Percentiles rank a stretch among this genome's conserved stretches.
Evolutionary conservation across 2,888 invertebrate species (phyloP).

Genomic region (Ichneumoninae sp.): DNA sequence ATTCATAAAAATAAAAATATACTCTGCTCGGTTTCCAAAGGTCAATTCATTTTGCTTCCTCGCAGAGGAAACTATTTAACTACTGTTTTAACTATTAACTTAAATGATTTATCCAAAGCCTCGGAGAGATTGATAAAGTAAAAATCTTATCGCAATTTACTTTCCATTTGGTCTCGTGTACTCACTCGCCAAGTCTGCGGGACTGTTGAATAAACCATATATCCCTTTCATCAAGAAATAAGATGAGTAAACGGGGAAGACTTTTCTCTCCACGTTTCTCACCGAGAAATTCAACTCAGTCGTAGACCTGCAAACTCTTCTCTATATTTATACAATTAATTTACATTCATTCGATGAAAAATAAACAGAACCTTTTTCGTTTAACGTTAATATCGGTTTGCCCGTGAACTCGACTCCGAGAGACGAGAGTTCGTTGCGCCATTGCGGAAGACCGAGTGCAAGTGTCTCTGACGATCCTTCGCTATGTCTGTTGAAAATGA

Average conservation of each 20-base stretch:
- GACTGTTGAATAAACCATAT: not conserved
- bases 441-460: not conserved
- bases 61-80: no score
- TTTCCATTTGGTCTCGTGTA: not conserved
- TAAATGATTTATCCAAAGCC: not conserved
- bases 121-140: not conserved
- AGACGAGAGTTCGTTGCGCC: conserved; percentile 41
- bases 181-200: not conserved
- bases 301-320: not conserved
- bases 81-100: no score
- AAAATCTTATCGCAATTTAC: not conserved
- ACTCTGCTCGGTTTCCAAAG: no score
- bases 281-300: not conserved
- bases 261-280: not conserved
- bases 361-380: not conserved
- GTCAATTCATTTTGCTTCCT: no score
- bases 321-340: conserved; percentile 32
- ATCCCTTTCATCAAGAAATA: not conserved
- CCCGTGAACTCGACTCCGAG: not conserved
- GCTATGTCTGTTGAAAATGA: conserved; percentile 18
- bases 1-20: no score
- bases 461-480: conserved; percentile 13
- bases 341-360: conserved; percentile 33
- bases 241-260: not conserved
- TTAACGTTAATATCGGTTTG: conserved; percentile 22